Conservation (phyloP, 2,888 invertebrate species). For the Stenchaetothrips biformis region DNA sequence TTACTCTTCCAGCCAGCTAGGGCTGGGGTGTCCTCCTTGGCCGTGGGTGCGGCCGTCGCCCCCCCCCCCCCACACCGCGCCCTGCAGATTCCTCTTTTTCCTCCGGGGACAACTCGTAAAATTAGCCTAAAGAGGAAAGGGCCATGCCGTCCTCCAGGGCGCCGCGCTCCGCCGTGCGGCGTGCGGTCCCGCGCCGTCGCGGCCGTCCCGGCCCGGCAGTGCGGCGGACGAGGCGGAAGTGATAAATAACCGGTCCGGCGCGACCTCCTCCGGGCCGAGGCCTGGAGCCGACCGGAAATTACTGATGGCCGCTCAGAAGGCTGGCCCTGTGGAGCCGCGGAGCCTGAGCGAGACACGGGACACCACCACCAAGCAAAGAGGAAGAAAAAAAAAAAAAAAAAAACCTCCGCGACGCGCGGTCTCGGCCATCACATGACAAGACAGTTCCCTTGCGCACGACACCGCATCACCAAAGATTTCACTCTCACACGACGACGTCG, state of each 20-base stretch:
- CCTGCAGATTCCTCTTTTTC: not conserved
- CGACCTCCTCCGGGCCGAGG: no score
- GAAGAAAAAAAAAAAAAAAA: not conserved
- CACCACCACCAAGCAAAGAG: not conserved
- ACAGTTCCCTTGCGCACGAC: not conserved
- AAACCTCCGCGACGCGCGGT: not conserved
- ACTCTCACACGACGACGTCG: not conserved
- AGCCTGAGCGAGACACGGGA: not conserved
- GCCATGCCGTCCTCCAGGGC: not conserved
- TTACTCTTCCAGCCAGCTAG: not conserved
- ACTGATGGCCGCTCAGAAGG: conserved; percentile 7
- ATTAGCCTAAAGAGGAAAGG: conserved; percentile 16
- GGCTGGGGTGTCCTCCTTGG: not conserved
- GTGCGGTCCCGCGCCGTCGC: not conserved
- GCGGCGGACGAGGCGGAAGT: not conserved
- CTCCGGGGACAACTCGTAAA: conserved; percentile 20
- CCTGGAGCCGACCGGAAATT: conserved; percentile 9
- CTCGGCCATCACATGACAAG: not conserved
- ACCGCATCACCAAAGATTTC: not conserved
- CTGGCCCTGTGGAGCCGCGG: not conserved
- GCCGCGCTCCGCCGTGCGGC: not conserved
- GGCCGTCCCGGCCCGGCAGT: not conserved
- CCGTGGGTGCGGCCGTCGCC: not conserved
- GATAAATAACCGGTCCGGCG: conserved; percentile 5
- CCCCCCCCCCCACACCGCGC: not conserved